phyloP scores from a whole-genome alignment of 2,113 vertebrate species.

The Ursus arctos region DNA sequence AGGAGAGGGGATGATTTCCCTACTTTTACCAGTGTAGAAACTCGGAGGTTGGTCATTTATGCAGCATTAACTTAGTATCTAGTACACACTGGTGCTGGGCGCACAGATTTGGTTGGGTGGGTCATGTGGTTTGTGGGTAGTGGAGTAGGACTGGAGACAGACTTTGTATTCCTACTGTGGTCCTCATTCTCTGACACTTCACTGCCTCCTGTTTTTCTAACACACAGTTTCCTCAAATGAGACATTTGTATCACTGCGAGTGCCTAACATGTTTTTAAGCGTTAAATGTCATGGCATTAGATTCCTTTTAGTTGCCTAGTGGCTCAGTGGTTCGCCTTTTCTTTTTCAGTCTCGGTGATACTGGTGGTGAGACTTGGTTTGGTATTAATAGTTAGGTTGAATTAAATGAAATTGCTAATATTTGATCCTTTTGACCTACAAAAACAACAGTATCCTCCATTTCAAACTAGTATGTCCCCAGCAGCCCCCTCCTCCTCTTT shows the following conservation, averaged over 20 bases:
- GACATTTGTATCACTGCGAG: neutral
- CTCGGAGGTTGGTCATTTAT: neutral
- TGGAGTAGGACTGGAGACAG: neutral
- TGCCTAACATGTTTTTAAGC: neutral
- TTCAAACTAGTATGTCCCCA: neutral
- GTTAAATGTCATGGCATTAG: neutral
- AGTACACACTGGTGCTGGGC: neutral
- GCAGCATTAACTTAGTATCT: neutral
- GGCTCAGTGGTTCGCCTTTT: neutral
- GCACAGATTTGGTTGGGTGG: neutral
- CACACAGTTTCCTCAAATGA: neutral
- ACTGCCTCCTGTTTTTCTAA: neutral
- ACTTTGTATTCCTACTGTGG: neutral
- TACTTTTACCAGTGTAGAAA: neutral
- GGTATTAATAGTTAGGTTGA: conserved; percentile 31
- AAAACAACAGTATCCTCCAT: neutral
- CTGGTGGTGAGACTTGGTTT: neutral
- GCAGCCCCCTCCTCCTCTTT: neutral
- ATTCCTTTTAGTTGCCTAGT: neutral
- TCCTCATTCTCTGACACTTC: neutral
- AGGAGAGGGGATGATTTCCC: neutral
- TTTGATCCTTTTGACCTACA: conserved; percentile 30
- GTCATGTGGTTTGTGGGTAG: too few species aligned
- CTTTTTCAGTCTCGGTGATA: neutral
- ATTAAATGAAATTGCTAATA: conserved; percentile 3